These are phyloP conservation scores for Lasioglossum pauxillum DNA, from an alignment of 2,888 invertebrate species.

Conservation along the genomic window DNA sequence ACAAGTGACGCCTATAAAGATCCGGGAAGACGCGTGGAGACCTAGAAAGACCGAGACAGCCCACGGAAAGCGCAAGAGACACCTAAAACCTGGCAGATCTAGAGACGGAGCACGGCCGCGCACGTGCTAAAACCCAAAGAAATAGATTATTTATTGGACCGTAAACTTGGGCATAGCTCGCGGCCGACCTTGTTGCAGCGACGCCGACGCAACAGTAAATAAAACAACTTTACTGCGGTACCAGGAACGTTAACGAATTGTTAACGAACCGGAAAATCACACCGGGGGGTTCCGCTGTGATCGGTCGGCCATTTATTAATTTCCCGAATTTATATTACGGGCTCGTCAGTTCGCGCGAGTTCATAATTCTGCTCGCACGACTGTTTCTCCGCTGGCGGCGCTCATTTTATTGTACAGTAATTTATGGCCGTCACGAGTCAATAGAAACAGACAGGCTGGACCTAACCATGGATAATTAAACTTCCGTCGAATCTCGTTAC, in stretches of 20 bases:
- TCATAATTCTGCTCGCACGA: background rate
- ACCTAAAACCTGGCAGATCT: background rate
- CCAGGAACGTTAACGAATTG: conserved; percentile 30
- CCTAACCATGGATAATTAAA: background rate
- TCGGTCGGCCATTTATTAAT: conserved; percentile 24
- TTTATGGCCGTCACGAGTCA: background rate
- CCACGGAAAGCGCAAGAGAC: conserved; percentile 21
- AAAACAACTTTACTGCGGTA: conserved; percentile 47
- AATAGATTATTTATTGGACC: conserved; percentile 68
- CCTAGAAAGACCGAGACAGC: background rate
- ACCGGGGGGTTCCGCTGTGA: background rate
- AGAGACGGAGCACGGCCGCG: background rate
- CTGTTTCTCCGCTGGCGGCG: background rate
- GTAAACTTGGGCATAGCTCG: conserved; percentile 46
- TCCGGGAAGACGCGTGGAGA: background rate
- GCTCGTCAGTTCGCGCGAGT: background rate
- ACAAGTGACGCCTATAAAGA: background rate
- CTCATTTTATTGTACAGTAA: background rate
- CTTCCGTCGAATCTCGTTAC: background rate
- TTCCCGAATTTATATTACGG: background rate
- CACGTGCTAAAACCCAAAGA: conserved; percentile 50
- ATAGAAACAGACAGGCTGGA: background rate
- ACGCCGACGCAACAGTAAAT: conserved; percentile 45
- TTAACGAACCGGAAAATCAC: conserved; percentile 16
- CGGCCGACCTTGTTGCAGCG: conserved; percentile 46